Conservation (phyloP, 2,888 invertebrate genomes). For the Drosophila paranaensis region DNA sequence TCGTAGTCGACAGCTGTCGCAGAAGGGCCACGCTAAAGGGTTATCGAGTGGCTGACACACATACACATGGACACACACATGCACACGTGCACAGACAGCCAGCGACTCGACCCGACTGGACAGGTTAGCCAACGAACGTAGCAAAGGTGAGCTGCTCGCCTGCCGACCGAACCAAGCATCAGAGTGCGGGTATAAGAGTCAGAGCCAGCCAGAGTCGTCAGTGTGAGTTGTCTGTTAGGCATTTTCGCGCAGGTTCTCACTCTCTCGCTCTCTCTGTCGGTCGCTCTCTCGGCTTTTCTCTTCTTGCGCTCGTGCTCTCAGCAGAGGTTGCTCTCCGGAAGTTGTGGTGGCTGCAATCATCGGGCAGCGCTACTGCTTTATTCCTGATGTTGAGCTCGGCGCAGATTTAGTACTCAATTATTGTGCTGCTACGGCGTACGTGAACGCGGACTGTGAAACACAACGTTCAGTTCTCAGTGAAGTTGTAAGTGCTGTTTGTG, state of each 20-base stretch:
- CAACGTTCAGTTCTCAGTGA: slow-evolving; percentile 41
- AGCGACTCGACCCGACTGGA: slow-evolving; percentile 32
- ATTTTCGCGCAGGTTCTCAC: slow-evolving; percentile 50
- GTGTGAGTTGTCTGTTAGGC: neutral
- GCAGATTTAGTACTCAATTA: slow-evolving; percentile 84
- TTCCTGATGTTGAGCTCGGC: slow-evolving; percentile 64
- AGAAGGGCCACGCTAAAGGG: slow-evolving; percentile 64
- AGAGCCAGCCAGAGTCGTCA: neutral
- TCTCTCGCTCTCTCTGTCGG: neutral
- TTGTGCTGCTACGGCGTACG: slow-evolving; percentile 83
- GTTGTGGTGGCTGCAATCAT: slow-evolving; percentile 64
- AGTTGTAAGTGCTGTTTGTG: slow-evolving; percentile 39
- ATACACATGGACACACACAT: slow-evolving; percentile 6
- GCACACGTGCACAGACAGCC: slow-evolving; percentile 3
- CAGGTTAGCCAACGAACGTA: slow-evolving; percentile 46
- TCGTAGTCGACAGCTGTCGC: slow-evolving; percentile 34
- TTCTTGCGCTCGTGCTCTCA: slow-evolving; percentile 17
- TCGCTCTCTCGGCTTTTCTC: neutral
- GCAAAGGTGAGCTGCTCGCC: slow-evolving; percentile 52
- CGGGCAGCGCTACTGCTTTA: slow-evolving; percentile 41
- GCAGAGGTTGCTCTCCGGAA: slow-evolving; percentile 53
- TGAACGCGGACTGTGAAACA: slow-evolving; percentile 73
- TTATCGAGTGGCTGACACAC: slow-evolving; percentile 53
- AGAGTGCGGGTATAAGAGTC: slow-evolving; percentile 54
- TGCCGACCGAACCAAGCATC: slow-evolving; percentile 10